Evolutionary conservation across 2,888 invertebrate species (phyloP), one percentile per base, ranked within the genome.

Genomic region (Nezara viridula): DNA sequence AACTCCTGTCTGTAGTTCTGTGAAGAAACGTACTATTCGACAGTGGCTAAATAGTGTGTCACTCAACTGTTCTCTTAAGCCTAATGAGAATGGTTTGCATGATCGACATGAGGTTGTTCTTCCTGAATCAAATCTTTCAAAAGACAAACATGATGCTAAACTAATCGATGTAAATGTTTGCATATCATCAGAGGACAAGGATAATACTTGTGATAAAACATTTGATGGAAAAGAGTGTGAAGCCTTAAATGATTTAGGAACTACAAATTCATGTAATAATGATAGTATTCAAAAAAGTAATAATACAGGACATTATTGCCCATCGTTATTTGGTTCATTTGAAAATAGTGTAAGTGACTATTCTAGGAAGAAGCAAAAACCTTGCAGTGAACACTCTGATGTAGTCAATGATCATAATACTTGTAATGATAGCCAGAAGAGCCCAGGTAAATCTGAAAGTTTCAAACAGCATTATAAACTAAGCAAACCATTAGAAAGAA

Each of bases 11-110:
- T n/a, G 32, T 21, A 77, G 52, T 52, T 88, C 88, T 85, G 81
- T 77, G 1, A 88, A 88, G 16, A 88, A 88, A 21, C 50, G 37
- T 7, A 50, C 77, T 10, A 81, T 88, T n/a, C 73, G 50, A 81
- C 32, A 77, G 14, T 88, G 88, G 88, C 32, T 88, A 14, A 88
- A 52, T 19, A 88, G 50, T 88, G 81, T 88, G 32, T 44, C 88
- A 5, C 88, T 88, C 4, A 88, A 73, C 40, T 55, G 60, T 40
- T 47, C 88, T 49, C n/a, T 12, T 27, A 88, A 88, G 73, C 88
- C 66, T 1, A 19, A 86, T n/a, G 44, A 81, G 14, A 81, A n/a
- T 81, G 44, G 21, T n/a, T 19, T 37, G 7, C 21, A 7, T 73
- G 5, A 73, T 19, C 0, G 37, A 21, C 6, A 7, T 37, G 66